Evolutionary conservation across 2,888 invertebrate species (phyloP), one percentile per base, ranked within the genome.

Genomic region (Eucera pruinosa): DNA sequence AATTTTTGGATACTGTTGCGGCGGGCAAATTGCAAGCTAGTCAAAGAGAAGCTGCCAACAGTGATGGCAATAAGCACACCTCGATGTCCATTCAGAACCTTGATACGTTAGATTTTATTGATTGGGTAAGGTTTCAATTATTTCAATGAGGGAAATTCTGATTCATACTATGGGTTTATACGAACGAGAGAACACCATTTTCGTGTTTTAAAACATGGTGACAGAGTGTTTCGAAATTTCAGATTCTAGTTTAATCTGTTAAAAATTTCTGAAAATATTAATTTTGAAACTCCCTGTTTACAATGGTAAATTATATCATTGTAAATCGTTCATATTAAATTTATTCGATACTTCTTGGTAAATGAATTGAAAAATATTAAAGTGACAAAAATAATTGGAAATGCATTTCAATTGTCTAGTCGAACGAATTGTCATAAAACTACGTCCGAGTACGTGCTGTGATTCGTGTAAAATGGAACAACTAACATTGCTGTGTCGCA

Each of bases 1-100:
- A 96, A 79, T 98, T 99, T 94, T 94, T 98, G 86, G 96, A 97
- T 89, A 96, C 96, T 92, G 97, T 98, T 68, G 94, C 95, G 20
- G 93, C 93, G 58, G 92, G 93, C 61, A 93, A 93, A 81, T 94
- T 94, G 84, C 94, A 94, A 86, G 62, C 78, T 4, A 82, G 75
- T 48, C 71, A 86, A 58, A 92, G 93, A 74, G 79, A 88, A 66
- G 78, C 87, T 80, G 94, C 95, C 61, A 94, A 94, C 86, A 94
- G 94, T 89, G 93, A 94, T 77, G 91, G 93, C 64, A 94, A 95
- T 55, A 95, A 95, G 85, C 95, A 95, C 90, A 93, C 93, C 75
- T 92, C 93, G 57, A 93, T 93, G 68, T 95, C 95, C 64, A 94
- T 95, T 86, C 94, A 94, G 70, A 96, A 96, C 87, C 94, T 98